These are phyloP conservation scores for Pelecanus crispus DNA, from an alignment of 2,113 vertebrate genomes.

Conservation along the genomic window DNA sequence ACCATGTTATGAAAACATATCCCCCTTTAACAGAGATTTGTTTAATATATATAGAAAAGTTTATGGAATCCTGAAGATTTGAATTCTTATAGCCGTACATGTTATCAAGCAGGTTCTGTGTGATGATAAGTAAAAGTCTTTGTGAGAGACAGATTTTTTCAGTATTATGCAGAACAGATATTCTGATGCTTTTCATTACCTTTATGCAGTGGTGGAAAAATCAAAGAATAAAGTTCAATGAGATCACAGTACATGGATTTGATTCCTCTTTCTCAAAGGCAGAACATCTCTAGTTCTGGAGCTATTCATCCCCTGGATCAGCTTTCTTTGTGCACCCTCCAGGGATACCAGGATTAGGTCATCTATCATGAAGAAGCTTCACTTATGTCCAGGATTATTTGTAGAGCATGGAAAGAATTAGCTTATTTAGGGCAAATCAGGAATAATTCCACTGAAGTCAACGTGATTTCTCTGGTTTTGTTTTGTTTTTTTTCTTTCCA, in stretches of 20 bases:
- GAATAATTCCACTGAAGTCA: not conserved
- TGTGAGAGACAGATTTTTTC: not conserved
- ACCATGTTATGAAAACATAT: not conserved
- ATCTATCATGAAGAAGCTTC: not conserved
- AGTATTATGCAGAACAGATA: not conserved
- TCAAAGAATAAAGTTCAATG: not conserved
- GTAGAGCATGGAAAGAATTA: not conserved
- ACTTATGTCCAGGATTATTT: not conserved
- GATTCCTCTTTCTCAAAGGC: not conserved
- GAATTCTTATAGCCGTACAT: not conserved
- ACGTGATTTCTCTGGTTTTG: not conserved
- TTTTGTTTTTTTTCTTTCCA: not conserved
- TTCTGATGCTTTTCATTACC: not conserved
- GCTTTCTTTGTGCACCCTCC: not conserved
- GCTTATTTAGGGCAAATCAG: not conserved
- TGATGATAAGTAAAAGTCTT: not conserved
- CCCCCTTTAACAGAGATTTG: not conserved
- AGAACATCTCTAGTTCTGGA: not conserved
- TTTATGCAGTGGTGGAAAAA: not conserved
- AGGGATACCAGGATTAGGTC: not conserved
- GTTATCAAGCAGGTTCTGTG: not conserved
- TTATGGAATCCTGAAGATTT: not conserved
- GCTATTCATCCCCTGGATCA: not conserved
- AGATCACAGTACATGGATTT: not conserved
- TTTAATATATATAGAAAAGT: constrained; percentile 13